Base-by-base conservation (phyloP, 1,140 invertebrate species). In the Bathynomus jamesi region DNA sequence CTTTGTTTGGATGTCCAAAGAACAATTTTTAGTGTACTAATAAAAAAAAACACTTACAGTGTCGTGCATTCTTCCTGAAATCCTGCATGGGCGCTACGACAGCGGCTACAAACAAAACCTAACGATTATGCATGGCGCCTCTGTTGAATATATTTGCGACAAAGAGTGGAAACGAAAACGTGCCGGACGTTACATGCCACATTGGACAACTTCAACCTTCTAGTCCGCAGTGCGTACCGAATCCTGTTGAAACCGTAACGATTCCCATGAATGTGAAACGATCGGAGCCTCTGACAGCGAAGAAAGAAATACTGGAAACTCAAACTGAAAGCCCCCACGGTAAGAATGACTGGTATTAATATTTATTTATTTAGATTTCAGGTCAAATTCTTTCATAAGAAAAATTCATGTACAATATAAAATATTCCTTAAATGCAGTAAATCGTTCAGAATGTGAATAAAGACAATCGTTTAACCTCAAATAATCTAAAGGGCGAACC, bases 121-220 rank as follows among this genome's bases (percentile, higher is more conserved):
- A 0, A 91, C 89, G 0, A 90, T 92, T 28, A 89, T 88, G 1
- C 90, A 92, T 79, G 90, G 90, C 0, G 89, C 90, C 5, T 78
- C 78, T 8, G 78, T 83, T n/a, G 80, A 82, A 61, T 84, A 81
- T 69, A 75, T 79, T n/a, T 84, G 83, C 70, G 77, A 72, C 61
- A 53, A 69, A 29, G 76, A 67, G 1, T 74, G 61, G 73, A 67
- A n/a, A 70, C 62, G 67, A 70, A 64, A 74, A 67, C 25, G 71
- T 70, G 27, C 61, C 29, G 4, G 69, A 72, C 27, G 70, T 89
- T 10, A 86, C 87, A 66, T 93, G 91, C 78, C 85, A 88, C 71
- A 82, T 91, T 65, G 90, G 91, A 1, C 83, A 86, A 67, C 83
- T 91, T 8, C 85, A 82, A 4, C 88, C 88, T 0, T 81, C 83